Evolutionary conservation across 1,140 invertebrate genomes (phyloP).

Genomic region (Zaprionus davidi): DNA sequence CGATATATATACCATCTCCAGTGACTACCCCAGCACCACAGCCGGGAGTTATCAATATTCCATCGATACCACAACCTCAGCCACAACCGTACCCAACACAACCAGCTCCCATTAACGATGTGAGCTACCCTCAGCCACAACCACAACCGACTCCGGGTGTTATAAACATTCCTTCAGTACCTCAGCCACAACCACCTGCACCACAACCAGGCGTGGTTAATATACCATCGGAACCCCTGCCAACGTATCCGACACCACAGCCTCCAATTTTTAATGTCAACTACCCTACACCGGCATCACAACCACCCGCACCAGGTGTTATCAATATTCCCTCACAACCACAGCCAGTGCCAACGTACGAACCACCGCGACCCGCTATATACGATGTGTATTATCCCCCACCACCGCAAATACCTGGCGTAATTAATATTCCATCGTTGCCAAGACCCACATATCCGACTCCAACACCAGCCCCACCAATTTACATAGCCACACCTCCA

Average conservation of each 20-base stretch:
- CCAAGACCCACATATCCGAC: constrained; percentile 25
- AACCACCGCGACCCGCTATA: constrained; percentile 35
- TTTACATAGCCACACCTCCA: constrained; percentile 21
- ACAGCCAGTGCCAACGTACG: constrained; percentile 6
- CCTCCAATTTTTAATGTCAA: constrained; percentile 27
- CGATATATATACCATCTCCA: constrained; percentile 38
- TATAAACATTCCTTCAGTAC: constrained; percentile 51
- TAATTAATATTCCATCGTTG: constrained; percentile 50
- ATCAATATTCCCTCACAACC: constrained; percentile 31
- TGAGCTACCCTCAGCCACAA: constrained; percentile 66
- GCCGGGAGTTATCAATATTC: constrained; percentile 51
- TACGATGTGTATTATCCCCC: constrained; percentile 55
- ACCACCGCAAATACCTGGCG: constrained; percentile 47
- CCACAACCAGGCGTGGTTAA: constrained; percentile 41
- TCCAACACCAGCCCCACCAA: constrained; percentile 22
- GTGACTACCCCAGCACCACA: constrained; percentile 16
- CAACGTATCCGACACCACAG: constrained; percentile 10
- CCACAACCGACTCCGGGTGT: constrained; percentile 37
- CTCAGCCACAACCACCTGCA: constrained; percentile 13
- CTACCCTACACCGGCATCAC: constrained; percentile 24
- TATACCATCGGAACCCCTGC: constrained; percentile 29
- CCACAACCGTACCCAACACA: constrained; percentile 8
- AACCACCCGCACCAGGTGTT: constrained; percentile 26
- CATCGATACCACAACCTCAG: constrained; percentile 28
- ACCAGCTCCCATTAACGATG: constrained; percentile 88